Evolutionary conservation across 2,797 vertebrate species (phyloP).

Genomic region (Lagothrix lagotricha): DNA sequence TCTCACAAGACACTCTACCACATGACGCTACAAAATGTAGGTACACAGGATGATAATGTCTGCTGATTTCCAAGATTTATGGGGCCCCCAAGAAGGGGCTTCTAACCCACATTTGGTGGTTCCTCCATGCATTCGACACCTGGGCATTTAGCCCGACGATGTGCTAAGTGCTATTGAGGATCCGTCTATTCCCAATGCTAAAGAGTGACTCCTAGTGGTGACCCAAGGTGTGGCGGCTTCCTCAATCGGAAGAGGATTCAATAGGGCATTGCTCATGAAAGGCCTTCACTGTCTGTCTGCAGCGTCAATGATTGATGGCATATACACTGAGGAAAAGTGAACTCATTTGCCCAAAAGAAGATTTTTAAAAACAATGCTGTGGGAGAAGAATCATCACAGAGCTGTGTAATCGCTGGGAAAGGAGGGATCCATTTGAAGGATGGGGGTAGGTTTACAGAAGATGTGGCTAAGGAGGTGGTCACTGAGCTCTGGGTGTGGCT

Average conservation of each 20-base stretch:
- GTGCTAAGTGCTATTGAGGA: neutral
- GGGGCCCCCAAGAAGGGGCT: neutral
- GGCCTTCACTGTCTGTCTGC: fast-evolving
- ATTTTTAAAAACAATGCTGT: neutral
- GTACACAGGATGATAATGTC: neutral
- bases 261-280: fast-evolving
- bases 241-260: neutral
- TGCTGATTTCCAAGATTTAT: neutral
- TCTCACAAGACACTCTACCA: neutral
- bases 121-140: neutral
- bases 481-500: neutral
- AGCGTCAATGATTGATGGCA: neutral
- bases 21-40: neutral
- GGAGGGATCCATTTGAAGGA: neutral
- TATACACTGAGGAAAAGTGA: neutral
- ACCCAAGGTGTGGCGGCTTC: neutral
- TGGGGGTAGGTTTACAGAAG: neutral
- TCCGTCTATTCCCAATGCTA: neutral
- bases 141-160: neutral
- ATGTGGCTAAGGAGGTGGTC: neutral
- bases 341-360: neutral
- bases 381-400: neutral
- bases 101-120: neutral
- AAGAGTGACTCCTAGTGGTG: neutral
- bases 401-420: neutral